These are phyloP conservation scores for Heliconius hermathena DNA, from an alignment of 1,140 invertebrate species.

Conservation along the genomic window DNA sequence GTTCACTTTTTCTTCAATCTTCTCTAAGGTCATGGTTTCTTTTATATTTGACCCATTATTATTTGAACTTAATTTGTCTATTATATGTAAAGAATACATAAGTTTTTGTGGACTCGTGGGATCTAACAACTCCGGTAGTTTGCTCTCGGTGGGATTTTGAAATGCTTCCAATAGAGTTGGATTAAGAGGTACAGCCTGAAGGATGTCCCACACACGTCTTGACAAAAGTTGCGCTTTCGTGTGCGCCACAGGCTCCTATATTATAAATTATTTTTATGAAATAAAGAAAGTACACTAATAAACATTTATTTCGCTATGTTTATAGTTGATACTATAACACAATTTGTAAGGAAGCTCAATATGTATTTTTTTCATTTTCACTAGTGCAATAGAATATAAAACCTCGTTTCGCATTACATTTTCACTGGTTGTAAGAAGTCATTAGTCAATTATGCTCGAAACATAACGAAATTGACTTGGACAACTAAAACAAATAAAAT, in stretches of 20 bases:
- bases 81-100: slow-evolving; percentile 97
- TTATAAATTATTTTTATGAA: neutral
- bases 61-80: slow-evolving; percentile 85
- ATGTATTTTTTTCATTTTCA: no score
- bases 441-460: no score
- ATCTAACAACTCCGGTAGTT: slow-evolving; percentile 89
- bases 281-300: neutral
- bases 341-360: no score
- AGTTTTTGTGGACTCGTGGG: slow-evolving; percentile 95
- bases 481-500: neutral
- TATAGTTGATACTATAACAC: neutral
- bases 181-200: slow-evolving; percentile 95
- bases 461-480: no score
- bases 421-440: no score
- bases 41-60: slow-evolving; percentile 56
- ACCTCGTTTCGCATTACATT: no score
- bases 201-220: slow-evolving; percentile 95
- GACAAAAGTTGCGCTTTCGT: slow-evolving; percentile 95
- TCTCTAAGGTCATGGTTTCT: slow-evolving; percentile 54
- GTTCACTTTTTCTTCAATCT: slow-evolving; percentile 71
- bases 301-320: neutral
- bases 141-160: slow-evolving; percentile 85
- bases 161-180: slow-evolving; percentile 92
- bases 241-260: slow-evolving; percentile 89
- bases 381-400: no score